These are phyloP conservation scores for Scaeva pyrastri DNA, from an alignment of 2,888 invertebrate species.

Conservation along the genomic window DNA sequence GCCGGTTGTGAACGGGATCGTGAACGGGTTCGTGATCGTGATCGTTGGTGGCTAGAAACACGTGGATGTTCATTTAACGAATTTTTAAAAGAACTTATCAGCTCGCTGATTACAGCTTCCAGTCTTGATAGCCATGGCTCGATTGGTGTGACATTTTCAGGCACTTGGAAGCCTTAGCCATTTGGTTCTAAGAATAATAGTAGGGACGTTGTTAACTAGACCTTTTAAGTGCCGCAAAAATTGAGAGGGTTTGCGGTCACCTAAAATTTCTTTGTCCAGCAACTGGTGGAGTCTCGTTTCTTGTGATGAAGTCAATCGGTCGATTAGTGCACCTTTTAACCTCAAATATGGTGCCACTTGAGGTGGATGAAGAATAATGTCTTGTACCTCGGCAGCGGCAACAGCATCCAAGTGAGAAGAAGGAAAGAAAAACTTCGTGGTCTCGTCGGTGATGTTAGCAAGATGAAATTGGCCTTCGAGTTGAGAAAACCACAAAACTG, in stretches of 20 bases:
- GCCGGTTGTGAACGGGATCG: background rate
- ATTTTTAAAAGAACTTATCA: background rate
- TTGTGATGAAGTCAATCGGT: slow-evolving; percentile 5
- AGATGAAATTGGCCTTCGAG: slow-evolving; percentile 15
- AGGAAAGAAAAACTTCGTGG: background rate
- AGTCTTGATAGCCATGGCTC: too few relatives aligned
- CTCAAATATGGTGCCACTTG: background rate
- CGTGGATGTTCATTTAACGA: background rate
- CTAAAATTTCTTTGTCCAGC: slow-evolving; percentile 6
- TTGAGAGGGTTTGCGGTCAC: slow-evolving; percentile 13
- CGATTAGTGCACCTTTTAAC: slow-evolving; percentile 2
- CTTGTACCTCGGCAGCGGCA: background rate
- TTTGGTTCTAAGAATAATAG: too few relatives aligned
- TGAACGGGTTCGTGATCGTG: slow-evolving; percentile 10
- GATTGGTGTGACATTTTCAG: too few relatives aligned
- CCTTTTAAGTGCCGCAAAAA: background rate
- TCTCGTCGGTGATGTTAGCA: background rate
- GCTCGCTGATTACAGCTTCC: background rate
- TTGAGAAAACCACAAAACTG: background rate
- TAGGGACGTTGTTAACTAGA: background rate
- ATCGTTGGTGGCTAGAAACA: too few relatives aligned
- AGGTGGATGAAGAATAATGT: background rate
- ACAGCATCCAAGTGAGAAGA: background rate
- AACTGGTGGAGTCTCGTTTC: slow-evolving; percentile 8
- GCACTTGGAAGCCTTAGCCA: too few relatives aligned